Evolutionary conservation across 2,113 vertebrate genomes (phyloP), one percentile per base, ranked within the genome.

Genomic region (Lophotis ruficrista): DNA sequence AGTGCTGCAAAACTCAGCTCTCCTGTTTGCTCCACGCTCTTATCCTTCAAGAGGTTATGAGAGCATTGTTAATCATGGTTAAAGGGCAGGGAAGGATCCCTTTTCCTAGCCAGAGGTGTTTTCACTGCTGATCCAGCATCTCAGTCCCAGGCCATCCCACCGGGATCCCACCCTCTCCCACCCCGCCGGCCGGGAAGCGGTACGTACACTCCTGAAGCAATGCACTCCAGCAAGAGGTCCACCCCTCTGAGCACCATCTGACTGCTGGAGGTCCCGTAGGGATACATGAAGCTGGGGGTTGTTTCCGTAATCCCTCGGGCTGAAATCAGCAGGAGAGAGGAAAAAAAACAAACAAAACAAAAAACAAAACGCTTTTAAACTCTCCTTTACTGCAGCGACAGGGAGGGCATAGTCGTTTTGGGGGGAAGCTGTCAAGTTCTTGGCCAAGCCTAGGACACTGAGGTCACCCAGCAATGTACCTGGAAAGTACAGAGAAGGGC

Each of bases 141-240:
- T 12, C 2, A 31, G n/a, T 38, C 37, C 33, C 28, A 7, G 21
- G 8, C 10, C 43, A 31, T 47, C 31, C 60, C 4, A 0, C 19
- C 0, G 3, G 76, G 76, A 69, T 11, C 20, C 43, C 33, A 4
- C 61, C n/a, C 30, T 4, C 51, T 79, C 10, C 0, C 82, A 41
- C 8, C 5, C 23, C 2, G 0, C 19, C 21, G 2, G 43, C 31
- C 3, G 14, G n/a, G 53, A 31, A 9, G 50, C 11, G 2, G 69
- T 96, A 99, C 99, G 54, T 98, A 99, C 99, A 99, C 98, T 96
- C 99, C 99, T 0, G 99, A 99, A 56, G 99, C 99, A 16, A 99
- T 99, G 96, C 99, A 99, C 97, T 99, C 99, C 96, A 99, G 98
- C 83, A 99, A 95, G 60, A 99, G 98, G 81, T 99, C 97, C 95